Conservation (phyloP, 2,113 vertebrate species). For the Numenius arquata region DNA sequence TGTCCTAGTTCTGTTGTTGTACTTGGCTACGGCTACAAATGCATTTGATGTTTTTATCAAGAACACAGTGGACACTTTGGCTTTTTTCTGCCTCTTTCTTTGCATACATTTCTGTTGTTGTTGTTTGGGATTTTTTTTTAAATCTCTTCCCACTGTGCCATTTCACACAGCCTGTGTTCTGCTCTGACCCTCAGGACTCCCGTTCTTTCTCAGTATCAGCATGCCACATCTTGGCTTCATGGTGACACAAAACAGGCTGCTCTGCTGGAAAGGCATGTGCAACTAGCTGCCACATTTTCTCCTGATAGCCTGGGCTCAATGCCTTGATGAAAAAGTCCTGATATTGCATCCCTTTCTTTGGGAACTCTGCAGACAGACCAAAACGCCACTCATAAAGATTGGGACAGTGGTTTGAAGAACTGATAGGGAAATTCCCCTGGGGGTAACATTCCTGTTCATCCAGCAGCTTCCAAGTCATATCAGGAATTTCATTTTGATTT, state of each 20-base stretch:
- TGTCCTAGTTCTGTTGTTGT: neutral
- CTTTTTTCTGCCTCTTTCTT: neutral
- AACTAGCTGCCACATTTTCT: neutral
- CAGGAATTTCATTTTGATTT: neutral
- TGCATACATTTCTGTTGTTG: neutral
- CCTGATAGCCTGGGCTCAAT: neutral
- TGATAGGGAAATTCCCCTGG: neutral
- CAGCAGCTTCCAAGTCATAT: neutral
- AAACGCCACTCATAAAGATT: neutral
- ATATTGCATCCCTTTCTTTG: neutral
- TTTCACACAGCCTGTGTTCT: neutral
- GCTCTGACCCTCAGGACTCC: neutral
- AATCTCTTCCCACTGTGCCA: neutral
- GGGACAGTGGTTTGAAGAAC: neutral
- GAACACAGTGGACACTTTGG: neutral
- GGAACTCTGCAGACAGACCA: neutral
- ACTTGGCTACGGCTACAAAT: neutral
- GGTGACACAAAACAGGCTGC: conserved; percentile 15
- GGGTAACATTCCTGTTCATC: neutral
- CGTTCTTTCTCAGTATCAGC: neutral
- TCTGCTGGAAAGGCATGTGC: neutral
- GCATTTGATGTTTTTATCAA: neutral
- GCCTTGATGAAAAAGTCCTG: neutral
- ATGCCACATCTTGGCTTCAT: neutral
- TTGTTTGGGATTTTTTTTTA: neutral